Evolutionary conservation across 2,888 invertebrate genomes (phyloP), one percentile per base, ranked within the genome.

Genomic region (Campoplex capitator): DNA sequence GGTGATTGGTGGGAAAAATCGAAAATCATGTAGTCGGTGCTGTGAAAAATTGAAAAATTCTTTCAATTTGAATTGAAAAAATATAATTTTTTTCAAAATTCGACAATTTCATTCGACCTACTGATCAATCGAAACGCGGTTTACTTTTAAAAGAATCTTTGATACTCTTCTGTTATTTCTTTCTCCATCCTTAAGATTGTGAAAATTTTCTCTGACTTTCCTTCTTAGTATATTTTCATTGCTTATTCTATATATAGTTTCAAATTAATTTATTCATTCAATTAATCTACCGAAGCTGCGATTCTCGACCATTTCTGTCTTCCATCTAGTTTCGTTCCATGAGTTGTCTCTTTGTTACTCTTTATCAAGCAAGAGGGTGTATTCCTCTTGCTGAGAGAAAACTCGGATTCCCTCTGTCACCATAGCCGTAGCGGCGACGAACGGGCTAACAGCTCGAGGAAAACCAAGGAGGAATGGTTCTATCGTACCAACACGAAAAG

Each of bases 401-500:
- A 70, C 58, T 65, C 74, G 74, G 65, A 83, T 76, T 65, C 65
- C 75, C 71, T 45, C 71, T 67, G 48, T 54, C 67, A 51, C 73
- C 51, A 65, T 71, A 62, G 56, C 75, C 56, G 76, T 71, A 81
- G 71, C 23, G 51, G 62, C 65, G 23, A 42, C 56, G 23, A 42
- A 42, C 71, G 16, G 51, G 28, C 42, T 58, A 75, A 75, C 42
- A 71, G 62, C 58, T 58, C 38, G 42, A 58, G 75, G 28, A 38
- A 23, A 56, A 42, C 38, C 42, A 38, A 58, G 70, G 32, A 70
- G 18, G 23, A 77, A 48, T 38, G 48, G 70, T 58, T 68, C 28
- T 32, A 38, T 54, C 13, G n/a, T 9, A 65, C 67, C 45, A 77
- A 67, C 76, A 81, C 58, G 78, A 84, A 81, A 82, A 87, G 84